Conservation (phyloP, 2,113 vertebrate species). For the Paedocypris sp. region DNA sequence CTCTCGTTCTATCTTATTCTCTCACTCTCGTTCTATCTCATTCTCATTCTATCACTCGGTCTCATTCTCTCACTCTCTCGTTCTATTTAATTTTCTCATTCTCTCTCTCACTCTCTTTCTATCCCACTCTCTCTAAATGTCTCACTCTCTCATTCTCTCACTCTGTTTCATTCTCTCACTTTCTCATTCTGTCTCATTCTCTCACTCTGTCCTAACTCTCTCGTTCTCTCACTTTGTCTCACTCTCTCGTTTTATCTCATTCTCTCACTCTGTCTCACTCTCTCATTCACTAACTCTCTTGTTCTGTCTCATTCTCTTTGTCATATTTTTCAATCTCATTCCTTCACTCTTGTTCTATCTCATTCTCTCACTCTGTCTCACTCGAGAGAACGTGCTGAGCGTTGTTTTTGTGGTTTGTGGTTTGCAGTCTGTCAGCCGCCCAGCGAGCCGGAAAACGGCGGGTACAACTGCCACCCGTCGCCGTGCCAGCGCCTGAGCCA, state of each 20-base stretch:
- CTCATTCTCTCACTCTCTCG: too few species aligned
- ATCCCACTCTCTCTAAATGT: too few species aligned
- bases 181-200: neutral
- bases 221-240: too few species aligned
- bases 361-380: neutral
- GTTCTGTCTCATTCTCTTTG: neutral
- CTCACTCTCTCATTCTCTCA: neutral
- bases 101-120: too few species aligned
- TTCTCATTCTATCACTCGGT: neutral
- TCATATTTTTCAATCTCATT: too few species aligned
- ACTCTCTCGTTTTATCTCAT: neutral
- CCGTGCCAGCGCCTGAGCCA: conserved; percentile 77
- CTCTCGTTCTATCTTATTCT: neutral
- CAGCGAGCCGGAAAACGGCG: conserved; percentile 87
- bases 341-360: neutral
- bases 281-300: too few species aligned
- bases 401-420: too few species aligned
- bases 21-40: too few species aligned
- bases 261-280: too few species aligned
- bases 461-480: conserved; percentile 86
- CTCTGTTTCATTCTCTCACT: too few species aligned
- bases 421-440: conserved; percentile 78
- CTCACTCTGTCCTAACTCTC: too few species aligned
- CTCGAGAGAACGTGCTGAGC: too few species aligned
- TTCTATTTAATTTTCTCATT: neutral